Percentiles rank a stretch among this genome's conserved stretches.
Conservation (phyloP, 2,113 vertebrate genomes). For the Clarias macrocephalus region DNA sequence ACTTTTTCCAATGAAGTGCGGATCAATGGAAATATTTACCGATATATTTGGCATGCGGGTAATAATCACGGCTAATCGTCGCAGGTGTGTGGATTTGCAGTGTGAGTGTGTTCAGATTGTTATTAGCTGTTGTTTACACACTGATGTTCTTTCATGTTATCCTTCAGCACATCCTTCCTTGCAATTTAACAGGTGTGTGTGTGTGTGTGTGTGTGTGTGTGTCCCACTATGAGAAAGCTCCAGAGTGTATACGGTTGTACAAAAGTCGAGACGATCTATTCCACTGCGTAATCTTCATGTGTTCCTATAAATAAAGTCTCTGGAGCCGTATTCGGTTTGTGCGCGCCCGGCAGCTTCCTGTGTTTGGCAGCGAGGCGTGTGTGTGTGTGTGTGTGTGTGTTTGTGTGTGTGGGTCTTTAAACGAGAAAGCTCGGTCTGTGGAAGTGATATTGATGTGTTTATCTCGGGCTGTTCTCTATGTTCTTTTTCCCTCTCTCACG, state of each 20-base stretch:
- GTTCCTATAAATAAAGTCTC: neutral
- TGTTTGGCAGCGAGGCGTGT: neutral
- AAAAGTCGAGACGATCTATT: neutral
- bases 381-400: constrained; percentile 13
- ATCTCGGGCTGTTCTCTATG: constrained; percentile 24
- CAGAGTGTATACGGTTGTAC: neutral
- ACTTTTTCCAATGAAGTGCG: neutral
- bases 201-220: neutral
- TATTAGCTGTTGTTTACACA: neutral
- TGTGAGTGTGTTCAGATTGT: neutral
- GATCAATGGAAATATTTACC: neutral
- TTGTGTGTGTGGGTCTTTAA: constrained; percentile 22
- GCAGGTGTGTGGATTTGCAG: neutral
- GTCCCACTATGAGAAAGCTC: neutral
- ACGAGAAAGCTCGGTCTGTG: constrained; percentile 18
- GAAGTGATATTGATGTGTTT: constrained; percentile 42
- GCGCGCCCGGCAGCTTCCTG: neutral
- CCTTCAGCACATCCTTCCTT: neutral
- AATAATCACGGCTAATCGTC: neutral
- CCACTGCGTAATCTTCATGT: neutral
- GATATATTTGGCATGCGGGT: neutral
- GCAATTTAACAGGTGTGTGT: neutral
- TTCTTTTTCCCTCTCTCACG: constrained; percentile 22
- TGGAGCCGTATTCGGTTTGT: neutral
- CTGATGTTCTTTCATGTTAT: neutral